These are phyloP conservation scores for Grammomys surdaster DNA, from an alignment of 2,113 vertebrate species.

Conservation along the genomic window DNA sequence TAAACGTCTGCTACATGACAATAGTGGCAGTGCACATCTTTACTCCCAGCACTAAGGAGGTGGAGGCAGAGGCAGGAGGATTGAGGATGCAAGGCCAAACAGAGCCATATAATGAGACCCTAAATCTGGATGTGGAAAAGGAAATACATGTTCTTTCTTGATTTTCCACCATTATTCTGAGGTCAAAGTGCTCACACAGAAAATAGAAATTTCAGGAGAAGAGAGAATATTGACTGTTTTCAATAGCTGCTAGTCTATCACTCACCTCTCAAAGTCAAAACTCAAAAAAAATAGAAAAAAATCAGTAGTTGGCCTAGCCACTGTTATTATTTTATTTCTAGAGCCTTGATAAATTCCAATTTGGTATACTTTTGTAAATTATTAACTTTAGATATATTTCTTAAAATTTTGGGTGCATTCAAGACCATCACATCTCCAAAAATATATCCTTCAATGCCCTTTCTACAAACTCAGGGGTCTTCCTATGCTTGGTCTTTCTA, in stretches of 20 bases:
- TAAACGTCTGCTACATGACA: not conserved
- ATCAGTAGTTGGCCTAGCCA: not conserved
- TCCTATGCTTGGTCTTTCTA: not conserved
- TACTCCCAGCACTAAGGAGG: not conserved
- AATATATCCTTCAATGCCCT: not conserved
- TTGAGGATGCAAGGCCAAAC: not conserved
- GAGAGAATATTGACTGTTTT: not conserved
- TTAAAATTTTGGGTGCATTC: not conserved
- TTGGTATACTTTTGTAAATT: not conserved
- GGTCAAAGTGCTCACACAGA: not conserved
- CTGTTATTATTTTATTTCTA: not conserved
- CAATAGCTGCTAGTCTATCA: not conserved
- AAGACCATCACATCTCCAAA: not conserved
- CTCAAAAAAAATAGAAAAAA: not conserved
- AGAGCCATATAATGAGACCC: not conserved
- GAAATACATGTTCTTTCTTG: not conserved
- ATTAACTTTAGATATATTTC: not conserved
- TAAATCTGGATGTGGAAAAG: not conserved
- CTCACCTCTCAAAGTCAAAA: constrained; percentile 29
- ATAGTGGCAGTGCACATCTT: too few relatives aligned
- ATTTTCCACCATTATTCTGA: not conserved
- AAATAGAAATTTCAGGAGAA: not conserved
- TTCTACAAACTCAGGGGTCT: not conserved
- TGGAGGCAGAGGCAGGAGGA: not conserved
- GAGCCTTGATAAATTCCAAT: not conserved